Conservation (phyloP, 2,113 vertebrate species). For the Alaudala cheleensis region DNA sequence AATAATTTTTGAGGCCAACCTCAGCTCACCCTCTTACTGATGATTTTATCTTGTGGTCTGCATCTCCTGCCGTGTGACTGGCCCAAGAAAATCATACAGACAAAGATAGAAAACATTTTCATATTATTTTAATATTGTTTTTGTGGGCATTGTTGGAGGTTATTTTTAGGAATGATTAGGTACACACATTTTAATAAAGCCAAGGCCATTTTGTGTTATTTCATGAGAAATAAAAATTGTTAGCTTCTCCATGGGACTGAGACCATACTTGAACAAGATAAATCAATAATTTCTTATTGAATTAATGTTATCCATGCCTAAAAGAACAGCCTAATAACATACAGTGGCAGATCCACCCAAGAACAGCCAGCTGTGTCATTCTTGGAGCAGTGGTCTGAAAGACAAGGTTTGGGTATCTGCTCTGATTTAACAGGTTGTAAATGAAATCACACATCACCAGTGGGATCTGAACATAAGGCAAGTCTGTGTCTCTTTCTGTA, state of each 20-base stretch:
- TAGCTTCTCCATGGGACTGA: neutral
- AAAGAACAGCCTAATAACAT: neutral
- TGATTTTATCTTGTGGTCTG: neutral
- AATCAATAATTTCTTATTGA: neutral
- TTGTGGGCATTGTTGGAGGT: fast-evolving
- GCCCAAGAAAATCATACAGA: neutral
- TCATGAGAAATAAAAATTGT: neutral
- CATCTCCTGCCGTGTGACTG: neutral
- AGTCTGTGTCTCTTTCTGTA: neutral
- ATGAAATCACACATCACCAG: neutral
- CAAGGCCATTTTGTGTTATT: neutral
- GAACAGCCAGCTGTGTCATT: neutral
- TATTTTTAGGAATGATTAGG: fast-evolving
- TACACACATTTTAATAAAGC: neutral
- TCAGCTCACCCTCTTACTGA: neutral
- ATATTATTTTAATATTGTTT: neutral
- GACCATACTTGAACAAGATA: neutral
- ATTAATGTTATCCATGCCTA: neutral
- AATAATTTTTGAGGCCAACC: neutral
- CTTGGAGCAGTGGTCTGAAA: neutral
- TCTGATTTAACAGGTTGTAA: neutral
- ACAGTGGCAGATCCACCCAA: neutral
- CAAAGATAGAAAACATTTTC: neutral
- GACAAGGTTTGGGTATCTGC: neutral
- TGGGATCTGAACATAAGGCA: neutral